Percentiles rank a stretch among this genome's conserved stretches.
These are phyloP conservation scores for Epirrhoe alternata DNA, from an alignment of 2,888 invertebrate species.

Conservation along the genomic window DNA sequence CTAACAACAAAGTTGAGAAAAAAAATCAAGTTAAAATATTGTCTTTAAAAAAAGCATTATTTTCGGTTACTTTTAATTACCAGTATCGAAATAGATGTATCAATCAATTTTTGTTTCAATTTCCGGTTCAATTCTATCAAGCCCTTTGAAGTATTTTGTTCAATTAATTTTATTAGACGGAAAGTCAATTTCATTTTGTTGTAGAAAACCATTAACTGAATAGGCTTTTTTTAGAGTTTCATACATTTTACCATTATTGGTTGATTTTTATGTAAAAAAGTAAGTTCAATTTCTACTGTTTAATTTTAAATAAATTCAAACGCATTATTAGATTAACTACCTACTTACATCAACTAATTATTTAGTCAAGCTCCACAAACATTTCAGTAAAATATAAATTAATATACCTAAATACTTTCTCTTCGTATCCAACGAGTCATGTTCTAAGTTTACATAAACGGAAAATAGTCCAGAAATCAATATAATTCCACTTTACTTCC, in stretches of 20 bases:
- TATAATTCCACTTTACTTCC: conserved; percentile 10
- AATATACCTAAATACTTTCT: background rate
- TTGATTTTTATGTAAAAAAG: no score
- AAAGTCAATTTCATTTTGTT: conserved; percentile 11
- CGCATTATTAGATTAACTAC: no score
- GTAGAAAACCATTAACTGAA: conserved; percentile 1
- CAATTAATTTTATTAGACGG: conserved; percentile 32
- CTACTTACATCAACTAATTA: no score
- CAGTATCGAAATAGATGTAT: background rate
- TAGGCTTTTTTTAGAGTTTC: conserved; percentile 1
- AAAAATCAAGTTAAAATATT: no score
- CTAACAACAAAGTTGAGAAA: no score
- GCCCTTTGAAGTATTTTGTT: conserved; percentile 22
- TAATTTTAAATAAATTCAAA: no score
- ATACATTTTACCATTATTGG: background rate
- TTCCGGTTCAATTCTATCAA: conserved; percentile 21
- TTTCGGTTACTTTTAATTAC: background rate
- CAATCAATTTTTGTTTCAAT: conserved; percentile 33
- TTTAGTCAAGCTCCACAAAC: background rate
- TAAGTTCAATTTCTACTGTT: no score
- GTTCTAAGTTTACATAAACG: background rate
- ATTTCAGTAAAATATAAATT: background rate
- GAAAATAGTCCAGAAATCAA: conserved; percentile 8
- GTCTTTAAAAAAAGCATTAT: background rate
- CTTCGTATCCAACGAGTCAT: background rate